Evolutionary conservation across 23 tunicate species (phyloP).

Genomic region (Halocynthia aurantium): DNA sequence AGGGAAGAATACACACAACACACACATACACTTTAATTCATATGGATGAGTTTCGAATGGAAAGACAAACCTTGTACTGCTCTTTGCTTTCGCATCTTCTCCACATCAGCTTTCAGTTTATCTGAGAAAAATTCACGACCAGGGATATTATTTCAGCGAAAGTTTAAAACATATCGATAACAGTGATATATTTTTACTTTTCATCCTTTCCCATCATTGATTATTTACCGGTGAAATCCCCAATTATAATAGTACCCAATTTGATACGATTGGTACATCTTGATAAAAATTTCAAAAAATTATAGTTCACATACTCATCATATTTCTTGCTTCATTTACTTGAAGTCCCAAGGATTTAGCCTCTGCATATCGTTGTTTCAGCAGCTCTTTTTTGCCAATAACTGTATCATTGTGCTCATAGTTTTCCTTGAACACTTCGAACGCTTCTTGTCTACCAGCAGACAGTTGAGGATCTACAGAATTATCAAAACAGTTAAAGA

Average conservation of each 20-base stretch:
- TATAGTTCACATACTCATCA: slow-evolving; percentile 50
- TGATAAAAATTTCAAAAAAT: too few relatives aligned
- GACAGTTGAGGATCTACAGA: slow-evolving; percentile 36
- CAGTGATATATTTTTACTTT: too few relatives aligned
- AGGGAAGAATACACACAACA: too few relatives aligned
- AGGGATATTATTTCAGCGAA: neutral
- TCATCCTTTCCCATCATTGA: too few relatives aligned
- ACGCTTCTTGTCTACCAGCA: slow-evolving; percentile 74
- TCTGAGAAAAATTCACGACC: slow-evolving; percentile 22
- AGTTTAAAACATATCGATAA: too few relatives aligned
- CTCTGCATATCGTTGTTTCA: slow-evolving; percentile 71
- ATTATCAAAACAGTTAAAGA: neutral
- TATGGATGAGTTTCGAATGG: too few relatives aligned
- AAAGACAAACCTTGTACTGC: slow-evolving; percentile 26
- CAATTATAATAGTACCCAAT: too few relatives aligned
- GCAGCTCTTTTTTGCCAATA: slow-evolving; percentile 64
- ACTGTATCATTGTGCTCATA: slow-evolving; percentile 38
- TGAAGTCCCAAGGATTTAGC: slow-evolving; percentile 77
- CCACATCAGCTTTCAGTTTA: slow-evolving; percentile 40
- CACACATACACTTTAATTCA: too few relatives aligned
- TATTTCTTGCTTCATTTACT: slow-evolving; percentile 74
- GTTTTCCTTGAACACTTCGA: slow-evolving; percentile 80
- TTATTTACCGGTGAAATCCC: too few relatives aligned
- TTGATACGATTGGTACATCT: too few relatives aligned
- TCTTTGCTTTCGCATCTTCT: slow-evolving; percentile 48